These are phyloP conservation scores for Gymnoscelis rufifasciata DNA, from an alignment of 2,888 invertebrate genomes.

Conservation along the genomic window DNA sequence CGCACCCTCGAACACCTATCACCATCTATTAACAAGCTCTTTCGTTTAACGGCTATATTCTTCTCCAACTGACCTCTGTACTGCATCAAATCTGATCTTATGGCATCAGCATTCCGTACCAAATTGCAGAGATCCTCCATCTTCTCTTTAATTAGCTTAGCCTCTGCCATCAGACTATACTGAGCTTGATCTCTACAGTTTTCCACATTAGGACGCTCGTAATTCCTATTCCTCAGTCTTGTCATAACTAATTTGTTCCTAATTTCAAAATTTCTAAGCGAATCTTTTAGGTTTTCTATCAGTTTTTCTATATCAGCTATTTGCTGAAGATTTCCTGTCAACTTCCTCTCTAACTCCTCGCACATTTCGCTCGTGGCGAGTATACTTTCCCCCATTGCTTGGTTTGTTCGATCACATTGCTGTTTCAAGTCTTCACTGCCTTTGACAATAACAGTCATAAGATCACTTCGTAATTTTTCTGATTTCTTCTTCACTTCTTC, in stretches of 20 bases:
- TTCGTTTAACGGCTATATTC: slow-evolving; percentile 85
- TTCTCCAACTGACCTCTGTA: slow-evolving; percentile 83
- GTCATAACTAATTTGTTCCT: slow-evolving; percentile 92
- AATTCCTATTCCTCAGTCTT: slow-evolving; percentile 84
- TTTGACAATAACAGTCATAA: slow-evolving; percentile 86
- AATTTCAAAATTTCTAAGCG: slow-evolving; percentile 84
- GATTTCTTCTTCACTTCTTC: slow-evolving; percentile 87
- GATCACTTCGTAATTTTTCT: slow-evolving; percentile 81
- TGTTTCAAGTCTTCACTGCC: slow-evolving; percentile 88
- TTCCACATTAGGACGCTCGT: slow-evolving; percentile 86
- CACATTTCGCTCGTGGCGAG: slow-evolving; percentile 86
- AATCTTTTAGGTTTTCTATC: slow-evolving; percentile 83
- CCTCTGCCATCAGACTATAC: slow-evolving; percentile 85
- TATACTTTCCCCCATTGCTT: slow-evolving; percentile 84
- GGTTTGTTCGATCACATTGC: slow-evolving; percentile 90
- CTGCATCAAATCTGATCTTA: slow-evolving; percentile 74
- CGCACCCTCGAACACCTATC: slow-evolving; percentile 81
- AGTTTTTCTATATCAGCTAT: slow-evolving; percentile 87
- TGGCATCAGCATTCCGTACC: slow-evolving; percentile 81
- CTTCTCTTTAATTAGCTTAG: slow-evolving; percentile 78
- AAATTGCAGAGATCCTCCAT: slow-evolving; percentile 76
- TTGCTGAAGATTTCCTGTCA: slow-evolving; percentile 84
- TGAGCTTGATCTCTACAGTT: slow-evolving; percentile 91
- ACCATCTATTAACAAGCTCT: slow-evolving; percentile 83
- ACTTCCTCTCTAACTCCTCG: slow-evolving; percentile 82